phyloP scores from a whole-genome alignment of 2,113 vertebrate species.

The Promerops cafer region DNA sequence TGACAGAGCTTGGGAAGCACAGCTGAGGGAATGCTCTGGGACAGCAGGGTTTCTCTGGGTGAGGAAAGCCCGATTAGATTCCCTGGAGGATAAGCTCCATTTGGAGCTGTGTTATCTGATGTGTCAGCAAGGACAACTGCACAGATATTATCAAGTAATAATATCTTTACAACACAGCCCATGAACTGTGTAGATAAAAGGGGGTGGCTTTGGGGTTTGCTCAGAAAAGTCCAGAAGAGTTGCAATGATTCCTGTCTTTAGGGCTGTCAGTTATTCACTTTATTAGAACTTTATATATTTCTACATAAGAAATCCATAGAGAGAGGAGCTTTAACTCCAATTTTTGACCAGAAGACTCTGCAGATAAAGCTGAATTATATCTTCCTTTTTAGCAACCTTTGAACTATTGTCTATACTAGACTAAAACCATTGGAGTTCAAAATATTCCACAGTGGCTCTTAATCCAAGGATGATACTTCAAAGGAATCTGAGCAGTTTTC shows the following conservation, averaged over 20 bases:
- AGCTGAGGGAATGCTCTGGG: background rate
- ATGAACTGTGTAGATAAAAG: background rate
- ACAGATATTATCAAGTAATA: conserved; percentile 10
- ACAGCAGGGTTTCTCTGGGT: background rate
- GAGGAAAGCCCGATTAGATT: background rate
- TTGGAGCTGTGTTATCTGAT: background rate
- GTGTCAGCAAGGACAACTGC: background rate
- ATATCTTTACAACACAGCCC: conserved; percentile 14
- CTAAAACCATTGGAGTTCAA: background rate
- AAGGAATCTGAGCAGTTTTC: background rate
- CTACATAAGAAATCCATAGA: background rate
- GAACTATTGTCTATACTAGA: background rate
- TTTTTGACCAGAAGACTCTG: background rate
- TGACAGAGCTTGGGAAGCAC: background rate
- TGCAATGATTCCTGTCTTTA: background rate
- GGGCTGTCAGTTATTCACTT: background rate
- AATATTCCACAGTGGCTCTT: background rate
- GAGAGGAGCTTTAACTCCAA: background rate
- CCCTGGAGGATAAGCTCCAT: background rate
- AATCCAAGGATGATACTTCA: background rate
- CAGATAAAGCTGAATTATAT: background rate
- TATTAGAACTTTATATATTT: background rate
- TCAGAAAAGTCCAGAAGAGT: background rate
- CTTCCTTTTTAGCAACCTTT: background rate
- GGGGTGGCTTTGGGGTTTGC: background rate